A percentile compares a stretch with the other conserved stretches of the same genome.
These are phyloP conservation scores for Ormia ochracea DNA, from an alignment of 2,888 invertebrate genomes.

Conservation along the genomic window DNA sequence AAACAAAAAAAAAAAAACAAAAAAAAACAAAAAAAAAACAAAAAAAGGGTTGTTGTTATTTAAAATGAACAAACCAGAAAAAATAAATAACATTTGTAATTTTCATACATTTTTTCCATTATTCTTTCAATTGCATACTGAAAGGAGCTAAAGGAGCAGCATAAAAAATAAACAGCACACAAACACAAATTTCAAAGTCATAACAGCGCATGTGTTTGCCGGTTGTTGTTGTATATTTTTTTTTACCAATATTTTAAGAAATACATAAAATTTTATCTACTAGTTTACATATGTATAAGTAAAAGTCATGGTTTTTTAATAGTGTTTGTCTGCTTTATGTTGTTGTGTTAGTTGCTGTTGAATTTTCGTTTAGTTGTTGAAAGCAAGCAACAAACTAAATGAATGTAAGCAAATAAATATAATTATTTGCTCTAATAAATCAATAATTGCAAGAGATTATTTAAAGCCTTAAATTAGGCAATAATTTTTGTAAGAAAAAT, in stretches of 20 bases:
- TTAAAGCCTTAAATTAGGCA: constrained; percentile 35
- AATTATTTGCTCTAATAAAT: constrained; percentile 46
- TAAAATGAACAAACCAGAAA: constrained; percentile 46
- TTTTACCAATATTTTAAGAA: constrained; percentile 50
- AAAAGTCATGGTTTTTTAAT: constrained; percentile 54
- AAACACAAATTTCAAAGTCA: constrained; percentile 54
- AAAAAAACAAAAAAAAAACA: background rate
- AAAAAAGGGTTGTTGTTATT: constrained; percentile 61
- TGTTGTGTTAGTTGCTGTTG: constrained; percentile 4
- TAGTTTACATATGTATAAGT: constrained; percentile 52
- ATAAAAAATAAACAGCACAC: constrained; percentile 1
- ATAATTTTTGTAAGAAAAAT: background rate
- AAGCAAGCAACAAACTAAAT: constrained; percentile 26
- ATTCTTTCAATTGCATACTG: constrained; percentile 13
- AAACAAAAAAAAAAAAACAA: background rate
- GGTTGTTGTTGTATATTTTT: constrained; percentile 38
- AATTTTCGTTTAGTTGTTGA: background rate
- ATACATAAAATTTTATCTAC: constrained; percentile 63
- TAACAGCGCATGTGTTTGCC: constrained; percentile 62
- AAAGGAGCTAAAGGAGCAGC: constrained; percentile 18
- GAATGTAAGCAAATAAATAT: constrained; percentile 38
- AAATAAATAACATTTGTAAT: constrained; percentile 49
- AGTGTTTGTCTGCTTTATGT: background rate
- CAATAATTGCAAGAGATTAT: constrained; percentile 38
- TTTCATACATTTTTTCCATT: constrained; percentile 48